phyloP scores from a whole-genome alignment of 35 echinoderm and acorn worm genomes.

The Heliocidaris tuberculata region DNA sequence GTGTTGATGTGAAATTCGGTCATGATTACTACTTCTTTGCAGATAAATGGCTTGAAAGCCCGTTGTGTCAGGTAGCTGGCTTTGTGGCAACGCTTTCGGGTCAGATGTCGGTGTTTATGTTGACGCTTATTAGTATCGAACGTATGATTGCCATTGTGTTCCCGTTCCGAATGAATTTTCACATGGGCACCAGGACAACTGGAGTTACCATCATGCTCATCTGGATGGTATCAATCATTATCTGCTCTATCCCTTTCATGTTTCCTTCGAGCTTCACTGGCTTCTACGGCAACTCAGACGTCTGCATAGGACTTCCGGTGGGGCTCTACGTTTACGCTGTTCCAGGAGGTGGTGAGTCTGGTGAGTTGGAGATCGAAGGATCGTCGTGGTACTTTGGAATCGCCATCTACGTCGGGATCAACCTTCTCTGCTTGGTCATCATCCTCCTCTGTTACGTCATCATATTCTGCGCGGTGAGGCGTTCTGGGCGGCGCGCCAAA shows the following conservation, averaged over 20 bases:
- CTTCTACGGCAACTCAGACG: conserved; percentile 43
- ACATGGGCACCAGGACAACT: conserved; percentile 20
- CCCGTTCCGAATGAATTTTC: conserved; percentile 35
- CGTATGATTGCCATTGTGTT: conserved; percentile 40
- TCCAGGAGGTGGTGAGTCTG: neutral
- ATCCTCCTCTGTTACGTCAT: conserved; percentile 29
- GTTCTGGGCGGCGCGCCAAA: conserved; percentile 2
- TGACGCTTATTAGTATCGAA: conserved; percentile 58
- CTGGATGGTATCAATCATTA: conserved; percentile 1
- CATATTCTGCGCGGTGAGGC: conserved; percentile 28
- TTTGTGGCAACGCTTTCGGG: conserved; percentile 52
- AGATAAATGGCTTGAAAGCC: conserved; percentile 36
- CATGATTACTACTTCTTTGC: conserved; percentile 19
- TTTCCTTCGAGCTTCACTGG: neutral
- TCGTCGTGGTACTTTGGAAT: conserved; percentile 40
- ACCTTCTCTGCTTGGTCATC: conserved; percentile 34
- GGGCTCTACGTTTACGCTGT: neutral
- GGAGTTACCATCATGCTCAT: neutral
- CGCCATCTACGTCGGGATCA: conserved; percentile 42
- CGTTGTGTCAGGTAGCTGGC: conserved; percentile 46
- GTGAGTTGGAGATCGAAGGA: neutral
- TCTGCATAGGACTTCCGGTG: conserved; percentile 52
- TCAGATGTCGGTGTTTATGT: conserved; percentile 53
- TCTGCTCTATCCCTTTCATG: conserved; percentile 34
- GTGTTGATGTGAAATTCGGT: conserved; percentile 42